These are phyloP conservation scores for Agrilus cyanescens DNA, from an alignment of 2,888 invertebrate genomes.

Conservation along the genomic window DNA sequence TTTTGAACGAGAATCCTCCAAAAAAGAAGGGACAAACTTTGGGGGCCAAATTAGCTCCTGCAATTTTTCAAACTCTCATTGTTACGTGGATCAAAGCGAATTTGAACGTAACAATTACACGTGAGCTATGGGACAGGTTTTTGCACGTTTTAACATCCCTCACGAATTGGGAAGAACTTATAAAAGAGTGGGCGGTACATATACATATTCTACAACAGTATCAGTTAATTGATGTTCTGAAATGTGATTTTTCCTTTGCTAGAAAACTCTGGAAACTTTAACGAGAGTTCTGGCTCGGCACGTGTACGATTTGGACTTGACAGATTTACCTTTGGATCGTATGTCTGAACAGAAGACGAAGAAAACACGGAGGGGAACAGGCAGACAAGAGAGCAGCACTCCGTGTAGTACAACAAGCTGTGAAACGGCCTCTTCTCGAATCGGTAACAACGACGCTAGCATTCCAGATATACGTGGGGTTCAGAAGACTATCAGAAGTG, in stretches of 20 bases:
- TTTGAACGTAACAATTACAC: slow-evolving; percentile 80
- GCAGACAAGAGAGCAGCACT: slow-evolving; percentile 22
- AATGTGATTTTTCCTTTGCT: slow-evolving; percentile 15
- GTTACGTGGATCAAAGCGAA: slow-evolving; percentile 98
- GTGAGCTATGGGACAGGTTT: slow-evolving; percentile 89
- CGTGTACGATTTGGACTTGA: slow-evolving; percentile 87
- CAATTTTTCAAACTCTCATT: slow-evolving; percentile 84
- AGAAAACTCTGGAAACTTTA: slow-evolving; percentile 95
- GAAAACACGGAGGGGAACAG: slow-evolving; percentile 26
- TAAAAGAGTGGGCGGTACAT: slow-evolving; percentile 90
- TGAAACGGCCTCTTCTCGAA: slow-evolving; percentile 18
- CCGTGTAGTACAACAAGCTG: slow-evolving; percentile 17
- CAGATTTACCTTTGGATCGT: slow-evolving; percentile 70
- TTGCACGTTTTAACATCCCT: slow-evolving; percentile 75
- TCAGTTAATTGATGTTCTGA: background rate
- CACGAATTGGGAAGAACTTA: slow-evolving; percentile 88
- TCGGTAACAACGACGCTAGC: slow-evolving; percentile 28
- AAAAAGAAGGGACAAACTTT: slow-evolving; percentile 64
- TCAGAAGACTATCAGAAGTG: slow-evolving; percentile 21
- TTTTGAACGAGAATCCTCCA: slow-evolving; percentile 67
- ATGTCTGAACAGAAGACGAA: slow-evolving; percentile 69
- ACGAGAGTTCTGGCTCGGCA: slow-evolving; percentile 90
- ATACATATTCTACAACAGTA: background rate
- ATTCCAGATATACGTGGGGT: slow-evolving; percentile 24
- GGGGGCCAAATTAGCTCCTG: slow-evolving; percentile 72